Conservation (phyloP, 2,797 vertebrate species). For the Tapera naevia region DNA sequence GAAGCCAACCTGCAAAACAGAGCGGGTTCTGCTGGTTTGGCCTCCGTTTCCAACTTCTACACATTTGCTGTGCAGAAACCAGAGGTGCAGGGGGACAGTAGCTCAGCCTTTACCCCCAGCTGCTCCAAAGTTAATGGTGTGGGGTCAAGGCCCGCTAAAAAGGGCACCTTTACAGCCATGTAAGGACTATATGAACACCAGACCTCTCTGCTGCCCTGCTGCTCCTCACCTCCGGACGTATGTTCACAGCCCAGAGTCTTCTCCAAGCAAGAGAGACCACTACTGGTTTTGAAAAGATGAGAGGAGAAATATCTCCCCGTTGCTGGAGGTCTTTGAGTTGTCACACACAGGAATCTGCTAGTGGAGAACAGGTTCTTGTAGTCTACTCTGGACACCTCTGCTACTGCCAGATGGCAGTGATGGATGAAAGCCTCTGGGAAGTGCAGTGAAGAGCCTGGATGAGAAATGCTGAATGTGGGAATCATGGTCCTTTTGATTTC, state of each 20-base stretch:
- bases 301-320: not conserved
- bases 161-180: not conserved
- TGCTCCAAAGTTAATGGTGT: not conserved
- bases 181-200: not conserved
- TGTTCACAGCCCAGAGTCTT: not conserved
- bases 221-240: accelerated
- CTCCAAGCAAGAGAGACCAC: not conserved
- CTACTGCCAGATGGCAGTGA: not conserved
- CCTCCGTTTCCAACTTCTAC: not conserved
- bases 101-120: slow-evolving; percentile 1
- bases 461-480: not conserved
- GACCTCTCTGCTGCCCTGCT: not conserved
- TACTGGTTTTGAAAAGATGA: not conserved
- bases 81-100: not conserved
- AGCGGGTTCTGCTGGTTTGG: not conserved
- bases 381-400: not conserved
- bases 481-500: not conserved
- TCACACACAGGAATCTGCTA: not conserved
- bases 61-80: not conserved
- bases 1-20: not conserved
- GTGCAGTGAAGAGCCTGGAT: not conserved
- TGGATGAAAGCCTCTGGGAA: not conserved
- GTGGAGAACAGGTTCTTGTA: not conserved
- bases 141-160: not conserved
- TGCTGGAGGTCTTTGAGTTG: not conserved